A percentile compares a stretch with the other conserved stretches of the same genome.
phyloP scores from a whole-genome alignment of 2,797 vertebrate species.

The Fringilla coelebs region DNA sequence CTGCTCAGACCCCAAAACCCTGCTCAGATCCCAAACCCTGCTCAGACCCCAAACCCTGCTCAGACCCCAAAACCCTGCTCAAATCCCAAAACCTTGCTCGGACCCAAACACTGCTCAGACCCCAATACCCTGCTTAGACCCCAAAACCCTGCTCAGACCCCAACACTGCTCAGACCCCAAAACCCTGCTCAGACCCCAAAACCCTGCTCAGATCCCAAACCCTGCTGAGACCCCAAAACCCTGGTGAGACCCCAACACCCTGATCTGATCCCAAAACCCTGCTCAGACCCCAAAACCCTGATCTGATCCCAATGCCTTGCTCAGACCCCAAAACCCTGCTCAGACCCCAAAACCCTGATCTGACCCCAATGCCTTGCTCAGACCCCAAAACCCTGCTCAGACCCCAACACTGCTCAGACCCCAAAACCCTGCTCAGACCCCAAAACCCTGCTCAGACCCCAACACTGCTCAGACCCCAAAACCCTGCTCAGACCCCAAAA shows the following conservation, averaged over 20 bases:
- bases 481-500: not conserved
- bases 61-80: not conserved
- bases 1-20: not conserved
- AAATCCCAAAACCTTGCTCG: not conserved
- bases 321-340: not conserved
- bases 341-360: too few relatives aligned
- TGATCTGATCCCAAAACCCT: not conserved
- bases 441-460: fast-evolving
- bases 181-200: fast-evolving
- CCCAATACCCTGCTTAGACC: not conserved
- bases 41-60: not conserved
- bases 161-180: not conserved
- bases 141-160: not conserved
- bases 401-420: not conserved
- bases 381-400: too few relatives aligned
- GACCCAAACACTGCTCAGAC: not conserved
- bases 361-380: too few relatives aligned
- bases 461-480: not conserved
- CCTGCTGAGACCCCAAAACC: not conserved
- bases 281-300: too few relatives aligned
- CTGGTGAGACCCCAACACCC: fast-evolving
- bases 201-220: not conserved
- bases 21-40: not conserved
- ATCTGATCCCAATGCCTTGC: not conserved
- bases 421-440: not conserved